Base-by-base conservation (phyloP, 2,797 vertebrate genomes). In the Urosaurus nigricauda region DNA sequence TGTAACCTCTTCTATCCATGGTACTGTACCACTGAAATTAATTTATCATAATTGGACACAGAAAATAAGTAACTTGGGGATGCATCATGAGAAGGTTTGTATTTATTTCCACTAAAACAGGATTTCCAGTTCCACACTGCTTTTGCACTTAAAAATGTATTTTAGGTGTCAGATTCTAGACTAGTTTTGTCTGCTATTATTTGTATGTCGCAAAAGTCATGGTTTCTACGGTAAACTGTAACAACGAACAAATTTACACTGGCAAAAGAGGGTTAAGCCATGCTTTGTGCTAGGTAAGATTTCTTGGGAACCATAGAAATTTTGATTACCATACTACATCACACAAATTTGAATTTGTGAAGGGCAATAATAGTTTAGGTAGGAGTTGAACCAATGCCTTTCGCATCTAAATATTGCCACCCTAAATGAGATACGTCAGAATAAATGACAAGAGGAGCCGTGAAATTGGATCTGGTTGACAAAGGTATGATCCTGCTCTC, bases 261-360 rank as follows among this genome's bases (percentile, higher is more conserved):
- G 24, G 35, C 37, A 5, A 37, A 63, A 81, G 37, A 40, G 35
- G 37, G 29, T 40, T 43, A 29, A 82, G 21, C 35, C 58, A 81
- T 40, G 21, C 26, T 43, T 2, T 43, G 40, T 65, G 40, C 35
- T 40, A 26, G 21, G 19, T 65, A 37, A 43, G 12, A 12, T 29
- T 43, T 65, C 40, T 83, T 43, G 60, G 12, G 60, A 43, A 40
- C n/a, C n/a, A n/a, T n/a, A n/a, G n/a, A 83, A 37, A 79, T 56
- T 16, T 35, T 58, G n/a, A 68, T 5, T 29, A 83, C 60, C 40
- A 16, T 40, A n/a, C 35, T 68, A 21, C 19, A 43, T 47, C 32
- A 29, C 14, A 74, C 35, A 37, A 70, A 58, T 65, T 65, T 29
- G 53, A 0, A 0, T 68, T 0, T 77, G 0, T 17, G 65, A 70